Evolutionary conservation across 2,113 vertebrate genomes (phyloP).

Genomic region (Canis aureus): DNA sequence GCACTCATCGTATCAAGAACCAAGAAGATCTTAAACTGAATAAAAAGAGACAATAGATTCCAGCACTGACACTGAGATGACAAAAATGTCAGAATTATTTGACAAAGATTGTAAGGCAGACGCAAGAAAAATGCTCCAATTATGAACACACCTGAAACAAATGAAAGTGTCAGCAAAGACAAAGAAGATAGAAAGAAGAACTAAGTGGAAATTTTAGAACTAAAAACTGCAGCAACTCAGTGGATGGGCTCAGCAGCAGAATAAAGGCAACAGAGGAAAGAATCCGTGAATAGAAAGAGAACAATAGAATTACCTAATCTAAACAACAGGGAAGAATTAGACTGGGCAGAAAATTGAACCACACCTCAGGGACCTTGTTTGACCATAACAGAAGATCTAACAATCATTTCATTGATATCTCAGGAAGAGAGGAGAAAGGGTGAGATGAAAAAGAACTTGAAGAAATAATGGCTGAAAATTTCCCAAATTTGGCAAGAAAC

Average conservation of each 20-base stretch:
- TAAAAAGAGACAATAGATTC: neutral
- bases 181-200: neutral
- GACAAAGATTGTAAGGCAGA: neutral
- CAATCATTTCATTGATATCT: neutral
- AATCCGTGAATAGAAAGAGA: neutral
- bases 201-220: neutral
- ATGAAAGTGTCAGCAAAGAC: neutral
- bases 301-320: neutral
- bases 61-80: neutral
- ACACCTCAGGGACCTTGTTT: neutral
- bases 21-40: neutral
- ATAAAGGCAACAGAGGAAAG: neutral
- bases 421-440: neutral
- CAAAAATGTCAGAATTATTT: no score
- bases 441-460: neutral
- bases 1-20: neutral
- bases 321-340: neutral
- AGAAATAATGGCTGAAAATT: neutral
- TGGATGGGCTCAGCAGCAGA: neutral
- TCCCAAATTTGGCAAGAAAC: neutral
- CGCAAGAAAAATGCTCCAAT: neutral
- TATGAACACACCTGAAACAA: no score
- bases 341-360: accelerated
- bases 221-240: neutral
- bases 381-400: neutral